A percentile compares a stretch with the other conserved stretches of the same genome.
Evolutionary conservation across 2,797 vertebrate species (phyloP).

Genomic region (Typhlichthys eigenmanni): DNA sequence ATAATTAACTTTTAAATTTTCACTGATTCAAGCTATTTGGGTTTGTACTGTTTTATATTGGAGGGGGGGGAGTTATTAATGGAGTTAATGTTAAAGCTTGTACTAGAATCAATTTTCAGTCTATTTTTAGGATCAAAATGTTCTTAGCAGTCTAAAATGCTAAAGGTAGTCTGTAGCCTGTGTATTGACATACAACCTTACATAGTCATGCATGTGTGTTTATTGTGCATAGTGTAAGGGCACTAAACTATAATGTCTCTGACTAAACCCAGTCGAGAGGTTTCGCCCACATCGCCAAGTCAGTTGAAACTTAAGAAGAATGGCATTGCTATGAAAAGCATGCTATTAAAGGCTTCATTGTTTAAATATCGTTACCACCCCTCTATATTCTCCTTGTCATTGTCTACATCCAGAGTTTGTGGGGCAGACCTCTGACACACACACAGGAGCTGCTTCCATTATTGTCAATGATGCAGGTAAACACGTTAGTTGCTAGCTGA

Average conservation of each 20-base stretch:
- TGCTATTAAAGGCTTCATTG: conserved; percentile 18
- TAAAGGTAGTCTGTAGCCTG: neutral
- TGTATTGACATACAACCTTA: conserved; percentile 17
- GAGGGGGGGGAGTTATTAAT: too few species aligned
- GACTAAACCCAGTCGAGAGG: neutral
- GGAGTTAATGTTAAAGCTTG: too few species aligned
- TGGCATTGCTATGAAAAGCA: neutral
- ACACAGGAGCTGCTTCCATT: conserved; percentile 93
- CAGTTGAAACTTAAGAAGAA: neutral
- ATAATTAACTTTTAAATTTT: neutral
- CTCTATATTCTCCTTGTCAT: conserved; percentile 18
- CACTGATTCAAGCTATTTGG: neutral
- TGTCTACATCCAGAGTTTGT: conserved; percentile 84
- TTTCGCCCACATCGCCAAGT: neutral
- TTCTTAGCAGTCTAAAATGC: neutral
- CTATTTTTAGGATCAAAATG: conserved; percentile 4
- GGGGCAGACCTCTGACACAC: conserved; percentile 85
- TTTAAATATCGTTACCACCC: neutral
- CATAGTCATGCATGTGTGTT: too few species aligned
- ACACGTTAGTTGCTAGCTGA: conserved; percentile 8
- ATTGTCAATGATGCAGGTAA: conserved; percentile 92
- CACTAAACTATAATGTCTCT: too few species aligned
- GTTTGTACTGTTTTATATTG: too few species aligned
- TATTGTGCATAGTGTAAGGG: too few species aligned
- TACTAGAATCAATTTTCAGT: conserved; percentile 17